Conservation (phyloP, 2,113 vertebrate species). For the Cyprinodon tularosa region DNA sequence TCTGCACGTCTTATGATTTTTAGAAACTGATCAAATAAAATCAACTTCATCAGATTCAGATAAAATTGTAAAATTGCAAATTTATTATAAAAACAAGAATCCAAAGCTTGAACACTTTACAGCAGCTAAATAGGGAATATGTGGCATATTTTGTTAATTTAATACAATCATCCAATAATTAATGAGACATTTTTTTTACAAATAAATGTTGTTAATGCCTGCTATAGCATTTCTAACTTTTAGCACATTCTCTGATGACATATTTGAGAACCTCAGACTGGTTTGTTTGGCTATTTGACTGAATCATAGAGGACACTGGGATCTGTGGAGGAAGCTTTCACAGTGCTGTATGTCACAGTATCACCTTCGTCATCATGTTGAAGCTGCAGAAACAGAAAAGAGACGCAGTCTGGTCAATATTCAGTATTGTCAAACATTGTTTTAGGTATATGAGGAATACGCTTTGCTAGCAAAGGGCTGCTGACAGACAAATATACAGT, state of each 20-base stretch:
- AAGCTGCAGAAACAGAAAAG: neutral
- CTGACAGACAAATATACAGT: too few species aligned
- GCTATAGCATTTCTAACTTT: too few species aligned
- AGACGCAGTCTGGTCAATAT: neutral
- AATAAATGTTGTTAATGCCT: neutral
- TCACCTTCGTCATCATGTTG: neutral
- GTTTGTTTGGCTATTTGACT: neutral
- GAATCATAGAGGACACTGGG: constrained; percentile 5
- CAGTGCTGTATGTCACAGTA: constrained; percentile 24
- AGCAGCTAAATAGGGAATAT: neutral
- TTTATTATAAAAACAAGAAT: neutral
- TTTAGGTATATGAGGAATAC: too few species aligned
- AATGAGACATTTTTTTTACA: neutral
- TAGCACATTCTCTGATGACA: neutral
- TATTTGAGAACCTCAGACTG: neutral
- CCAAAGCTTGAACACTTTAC: neutral
- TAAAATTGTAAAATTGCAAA: too few species aligned
- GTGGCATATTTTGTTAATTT: neutral
- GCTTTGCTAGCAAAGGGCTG: too few species aligned
- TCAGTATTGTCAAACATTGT: too few species aligned
- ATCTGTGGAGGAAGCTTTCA: constrained; percentile 6
- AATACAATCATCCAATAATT: neutral
- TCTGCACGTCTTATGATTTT: neutral
- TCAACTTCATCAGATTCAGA: neutral
- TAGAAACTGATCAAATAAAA: neutral